Conservation (phyloP, 2,888 invertebrate species). For the Volucella zonaria region DNA sequence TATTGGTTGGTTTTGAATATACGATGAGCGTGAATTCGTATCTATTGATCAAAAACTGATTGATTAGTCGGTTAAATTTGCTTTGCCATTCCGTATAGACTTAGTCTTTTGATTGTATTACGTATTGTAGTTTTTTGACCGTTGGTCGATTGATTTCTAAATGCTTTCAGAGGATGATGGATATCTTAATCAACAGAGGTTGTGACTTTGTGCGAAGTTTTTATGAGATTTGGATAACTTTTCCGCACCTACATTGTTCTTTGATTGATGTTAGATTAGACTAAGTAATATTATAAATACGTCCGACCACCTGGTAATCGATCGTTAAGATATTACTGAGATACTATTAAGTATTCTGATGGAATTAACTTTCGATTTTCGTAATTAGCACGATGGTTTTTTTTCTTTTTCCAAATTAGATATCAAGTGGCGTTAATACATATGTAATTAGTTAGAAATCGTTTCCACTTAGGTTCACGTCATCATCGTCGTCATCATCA, state of each 20-base stretch:
- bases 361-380: conserved; percentile 3
- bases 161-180: conserved; percentile 4
- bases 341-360: not conserved
- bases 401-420: conserved; percentile 4
- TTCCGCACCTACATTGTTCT: not conserved
- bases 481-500: not conserved
- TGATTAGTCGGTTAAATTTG: conserved; percentile 11
- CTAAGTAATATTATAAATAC: too few species aligned
- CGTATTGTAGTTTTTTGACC: not conserved
- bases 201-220: not conserved
- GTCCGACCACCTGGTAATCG: too few species aligned
- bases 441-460: not conserved
- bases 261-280: not conserved
- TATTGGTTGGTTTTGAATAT: not conserved
- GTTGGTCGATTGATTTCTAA: not conserved
- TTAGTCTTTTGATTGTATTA: not conserved
- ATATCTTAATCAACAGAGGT: conserved; percentile 13
- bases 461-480: conserved; percentile 3
- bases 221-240: not conserved
- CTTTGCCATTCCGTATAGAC: not conserved
- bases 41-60: conserved; percentile 16
- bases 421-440: not conserved
- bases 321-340: not conserved
- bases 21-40: not conserved
- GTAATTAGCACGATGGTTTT: not conserved